Evolutionary conservation across 2,888 invertebrate genomes (phyloP), one percentile per base, ranked within the genome.

Genomic region (Rhyacophila evoluta): DNA sequence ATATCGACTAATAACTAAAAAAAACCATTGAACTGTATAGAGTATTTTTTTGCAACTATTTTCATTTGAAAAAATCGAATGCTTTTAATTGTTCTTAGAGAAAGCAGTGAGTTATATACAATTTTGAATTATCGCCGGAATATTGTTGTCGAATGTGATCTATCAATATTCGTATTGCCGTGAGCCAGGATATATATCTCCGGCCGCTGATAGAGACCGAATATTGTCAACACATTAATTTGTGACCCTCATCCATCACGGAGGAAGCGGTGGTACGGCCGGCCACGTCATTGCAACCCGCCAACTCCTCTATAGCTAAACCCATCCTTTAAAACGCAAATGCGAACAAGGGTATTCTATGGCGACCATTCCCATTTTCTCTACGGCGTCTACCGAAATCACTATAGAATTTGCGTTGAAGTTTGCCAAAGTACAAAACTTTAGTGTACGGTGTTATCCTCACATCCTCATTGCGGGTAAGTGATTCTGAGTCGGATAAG

Each of bases 141-240:
- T 33, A 33, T 33, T 33, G 2, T 4, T 33, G 29, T 33, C 4
- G 6, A 55, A 55, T 55, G 19, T 8, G 15, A 10, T 41, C 41
- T 19, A 25, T 55, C 15, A 12, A 19, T 55, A 41, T 41, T 41
- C 41, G 41, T 41, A 55, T 55, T 55, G 55, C 8, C 55, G 55
- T 19, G 19, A 55, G 55, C 38, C 12, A 11, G 19, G 28, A 19
- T 38, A 15, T 76, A 39, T 71, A 76, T 71, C 76, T 70, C 55
- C 41, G 10, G 41, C 41, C 55, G 25, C 19, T 29, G 76, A 76
- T 76, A 76, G 39, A 71, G 70, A 71, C 39, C 70, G 71, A 76
- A 71, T 76, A 76, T 71, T 76, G 76, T 76, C 76, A 71, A 76
- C 76, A 76, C 76, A 76, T 76, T 71, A 76, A 71, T 71, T 69